Conservation (phyloP, 2,797 vertebrate genomes). For the Parauchenoglanis punctatus region DNA sequence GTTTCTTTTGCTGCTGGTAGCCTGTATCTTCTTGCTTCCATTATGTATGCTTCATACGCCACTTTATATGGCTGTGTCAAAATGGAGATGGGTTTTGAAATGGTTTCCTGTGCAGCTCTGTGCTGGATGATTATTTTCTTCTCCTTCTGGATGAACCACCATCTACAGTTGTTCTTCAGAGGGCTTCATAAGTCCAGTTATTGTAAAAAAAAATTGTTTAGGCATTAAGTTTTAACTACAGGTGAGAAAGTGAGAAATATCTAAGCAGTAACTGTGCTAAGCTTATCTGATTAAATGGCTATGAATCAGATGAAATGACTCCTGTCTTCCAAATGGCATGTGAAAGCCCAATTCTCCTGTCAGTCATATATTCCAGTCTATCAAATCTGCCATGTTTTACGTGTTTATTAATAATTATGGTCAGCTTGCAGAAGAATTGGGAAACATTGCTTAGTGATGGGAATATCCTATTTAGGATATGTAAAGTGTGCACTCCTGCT, state of each 20-base stretch:
- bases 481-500: neutral
- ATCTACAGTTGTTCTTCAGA: neutral
- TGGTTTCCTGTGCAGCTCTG: constrained; percentile 11
- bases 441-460: neutral
- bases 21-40: neutral
- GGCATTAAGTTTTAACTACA: neutral
- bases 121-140: neutral
- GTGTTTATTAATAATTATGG: neutral
- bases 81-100: constrained; percentile 3
- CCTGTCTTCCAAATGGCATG: neutral
- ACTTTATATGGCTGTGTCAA: neutral
- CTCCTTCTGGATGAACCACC: neutral
- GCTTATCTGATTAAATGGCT: neutral
- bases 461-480: neutral
- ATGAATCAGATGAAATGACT: neutral
- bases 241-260: neutral
- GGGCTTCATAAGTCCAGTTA: neutral
- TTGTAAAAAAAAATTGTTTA: neutral
- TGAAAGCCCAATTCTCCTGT: neutral
- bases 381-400: neutral
- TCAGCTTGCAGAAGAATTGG: neutral
- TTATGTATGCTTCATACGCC: neutral
- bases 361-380: neutral
- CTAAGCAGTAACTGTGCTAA: neutral
- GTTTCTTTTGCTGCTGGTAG: neutral